Evolutionary conservation across 2,888 invertebrate species (phyloP), one percentile per base, ranked within the genome.

Genomic region (Phania funesta): DNA sequence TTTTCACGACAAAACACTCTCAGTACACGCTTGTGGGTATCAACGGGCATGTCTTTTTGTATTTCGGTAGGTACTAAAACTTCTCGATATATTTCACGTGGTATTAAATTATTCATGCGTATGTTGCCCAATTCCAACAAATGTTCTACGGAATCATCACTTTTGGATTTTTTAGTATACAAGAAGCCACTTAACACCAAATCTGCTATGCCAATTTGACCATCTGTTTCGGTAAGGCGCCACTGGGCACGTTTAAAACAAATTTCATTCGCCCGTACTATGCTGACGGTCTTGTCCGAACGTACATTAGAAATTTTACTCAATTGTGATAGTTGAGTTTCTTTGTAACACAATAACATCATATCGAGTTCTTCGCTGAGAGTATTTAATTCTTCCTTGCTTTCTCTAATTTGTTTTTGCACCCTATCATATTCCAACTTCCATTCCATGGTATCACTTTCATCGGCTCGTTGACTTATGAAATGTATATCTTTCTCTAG

Each of bases 221-320:
- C 99, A 91, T 99, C 99, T 0, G 96, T 95, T 90, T 99, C 99
- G 0, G 99, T 99, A 84, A 99, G 93, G 44, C 99, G 92, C 99
- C 99, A 99, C 88, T 98, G 96, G 4, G 99, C 99, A 87, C 98
- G 97, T 91, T 99, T 98, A 91, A 99, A 99, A 91, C 98, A 99
- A 87, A 99, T 99, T 92, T 99, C 97, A 86, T 96, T 96, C 1
- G 95, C 94, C 38, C 98, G 93, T 26, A 97, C 96, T 67, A 95
- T 95, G 0, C 95, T 94, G 26, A 95, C 93, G 3, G 95, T 94
- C 87, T 94, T 94, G 88, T 95, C 93, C 41, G 93, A 93, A 13
- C 94, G 90, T 60, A 94, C 93, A n/a, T 94, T 93, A 0, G 93
- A 93, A 78, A 94, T 90, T 85, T 93, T 93, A 80, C 92, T 92